Base-by-base conservation (phyloP, 2,113 vertebrate species). In the Petrocephalus microphthalmus region DNA sequence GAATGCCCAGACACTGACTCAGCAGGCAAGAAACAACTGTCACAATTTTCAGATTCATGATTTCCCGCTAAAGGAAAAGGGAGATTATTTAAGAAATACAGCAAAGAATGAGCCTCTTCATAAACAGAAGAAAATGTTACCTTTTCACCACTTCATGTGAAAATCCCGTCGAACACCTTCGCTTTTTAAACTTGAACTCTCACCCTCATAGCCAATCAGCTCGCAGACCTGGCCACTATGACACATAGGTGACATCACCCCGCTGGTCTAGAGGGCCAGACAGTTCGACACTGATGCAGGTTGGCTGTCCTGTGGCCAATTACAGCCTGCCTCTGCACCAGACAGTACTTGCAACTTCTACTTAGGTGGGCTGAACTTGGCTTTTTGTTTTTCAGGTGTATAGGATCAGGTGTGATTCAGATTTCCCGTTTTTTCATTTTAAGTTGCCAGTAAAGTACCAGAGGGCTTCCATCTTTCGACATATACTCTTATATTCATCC, bases 1-100 rank as follows among this genome's bases (percentile, higher is more conserved):
- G 94, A 83, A 95, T 87, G 87, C 92, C 67, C 45, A 93, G 53
- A 88, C 91, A 91, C 42, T 91, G 91, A 85, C 87, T 90, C 20
- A 95, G 52, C 2, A 94, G 86, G 52, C 91, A 93, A 57, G 92
- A 52, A 88, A 95, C 86, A 42, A 93, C 47, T 42, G 93, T 54
- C 7, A 88, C 84, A 3, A 87, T 87, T 33, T 92, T 92, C 60
- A 87, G 88, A 90, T 93, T 92, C 94, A 95, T 94, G 78, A n/a
- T 91, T 88, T 92, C 88, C 88, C 89, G 82, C 8, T n/a, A 74
- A 49, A 49, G 33, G 0, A 8, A 20, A 82, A 25, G 71, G 8
- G 29, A 74, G 19, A 52, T 17, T 83, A 25, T 49, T 22, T 10
- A 83, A 49, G 19, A 49, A 49, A 83, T 8, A 82, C 22, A 60